Percentiles rank a stretch among this genome's conserved stretches.
Conservation (phyloP, 1,140 invertebrate species). For the Augochlora pura region DNA sequence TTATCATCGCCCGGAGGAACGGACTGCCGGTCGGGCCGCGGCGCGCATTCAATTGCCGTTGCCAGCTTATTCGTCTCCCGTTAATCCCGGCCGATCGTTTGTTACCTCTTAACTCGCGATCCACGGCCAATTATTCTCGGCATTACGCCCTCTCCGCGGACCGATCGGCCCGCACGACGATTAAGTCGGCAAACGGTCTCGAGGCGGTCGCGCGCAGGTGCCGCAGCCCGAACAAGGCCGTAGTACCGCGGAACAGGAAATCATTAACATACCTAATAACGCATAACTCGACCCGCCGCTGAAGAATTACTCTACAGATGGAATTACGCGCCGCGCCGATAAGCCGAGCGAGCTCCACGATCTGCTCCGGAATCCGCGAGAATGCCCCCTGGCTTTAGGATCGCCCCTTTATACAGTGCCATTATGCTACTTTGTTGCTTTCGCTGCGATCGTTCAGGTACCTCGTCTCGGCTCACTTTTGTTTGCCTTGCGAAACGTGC, state of each 20-base stretch:
- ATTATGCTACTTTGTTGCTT: too few relatives aligned
- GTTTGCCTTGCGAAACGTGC: too few relatives aligned
- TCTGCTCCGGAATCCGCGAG: background rate
- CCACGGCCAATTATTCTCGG: constrained; percentile 57
- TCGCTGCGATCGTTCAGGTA: too few relatives aligned
- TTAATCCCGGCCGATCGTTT: constrained; percentile 66
- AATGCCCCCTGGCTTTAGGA: background rate
- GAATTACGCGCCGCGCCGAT: background rate
- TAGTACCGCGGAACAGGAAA: constrained; percentile 28
- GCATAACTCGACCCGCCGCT: background rate
- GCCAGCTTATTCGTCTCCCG: constrained; percentile 64
- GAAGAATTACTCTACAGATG: constrained; percentile 6
- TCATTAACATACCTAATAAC: constrained; percentile 45
- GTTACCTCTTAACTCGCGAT: constrained; percentile 61
- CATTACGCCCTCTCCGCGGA: constrained; percentile 48
- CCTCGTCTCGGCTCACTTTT: too few relatives aligned
- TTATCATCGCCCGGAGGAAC: constrained; percentile 66
- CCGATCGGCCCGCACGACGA: constrained; percentile 16
- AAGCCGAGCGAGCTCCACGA: background rate
- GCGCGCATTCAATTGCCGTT: constrained; percentile 65
- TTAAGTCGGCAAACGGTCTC: constrained; percentile 41
- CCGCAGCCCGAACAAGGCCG: background rate
- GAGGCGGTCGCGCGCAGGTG: constrained; percentile 39
- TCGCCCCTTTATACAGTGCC: background rate
- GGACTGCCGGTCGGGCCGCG: constrained; percentile 51